Percentiles rank a stretch among this genome's conserved stretches.
Conservation (phyloP, 2,888 invertebrate genomes). For the Ecliptopera silaceata region DNA sequence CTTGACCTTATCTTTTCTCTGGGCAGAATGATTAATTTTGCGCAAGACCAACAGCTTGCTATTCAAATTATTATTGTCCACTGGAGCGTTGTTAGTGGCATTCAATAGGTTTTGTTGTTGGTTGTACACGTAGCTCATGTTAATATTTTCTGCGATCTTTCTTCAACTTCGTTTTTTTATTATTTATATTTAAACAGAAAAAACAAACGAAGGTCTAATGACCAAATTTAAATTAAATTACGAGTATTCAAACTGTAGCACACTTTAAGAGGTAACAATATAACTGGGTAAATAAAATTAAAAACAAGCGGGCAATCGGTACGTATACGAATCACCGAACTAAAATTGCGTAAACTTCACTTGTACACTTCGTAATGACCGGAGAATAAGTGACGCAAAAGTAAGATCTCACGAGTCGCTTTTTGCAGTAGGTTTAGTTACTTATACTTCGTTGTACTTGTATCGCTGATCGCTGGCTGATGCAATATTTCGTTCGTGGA, state of each 20-base stretch:
- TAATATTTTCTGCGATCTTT: conserved; percentile 42
- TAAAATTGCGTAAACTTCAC: not conserved
- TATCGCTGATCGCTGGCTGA: not conserved
- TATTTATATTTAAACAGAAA: conserved; percentile 22
- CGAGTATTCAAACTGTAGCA: not conserved
- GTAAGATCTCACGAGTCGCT: not conserved
- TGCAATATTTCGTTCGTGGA: not conserved
- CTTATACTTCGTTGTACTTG: too few relatives aligned
- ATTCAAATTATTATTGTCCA: conserved; percentile 39
- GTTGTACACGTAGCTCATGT: conserved; percentile 66
- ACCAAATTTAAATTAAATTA: conserved; percentile 46
- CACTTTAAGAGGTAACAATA: too few relatives aligned
- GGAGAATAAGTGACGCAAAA: not conserved
- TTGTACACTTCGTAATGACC: not conserved
- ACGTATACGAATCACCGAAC: too few relatives aligned
- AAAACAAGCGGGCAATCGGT: too few relatives aligned
- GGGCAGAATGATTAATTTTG: conserved; percentile 55
- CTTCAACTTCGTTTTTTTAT: conserved; percentile 28
- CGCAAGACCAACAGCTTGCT: conserved; percentile 55
- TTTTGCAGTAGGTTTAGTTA: too few relatives aligned
- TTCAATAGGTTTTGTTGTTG: conserved; percentile 51
- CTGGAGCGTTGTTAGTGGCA: conserved; percentile 48
- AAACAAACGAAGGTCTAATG: conserved; percentile 54
- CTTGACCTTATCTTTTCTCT: conserved; percentile 68
- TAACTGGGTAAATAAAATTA: too few relatives aligned